These are phyloP conservation scores for Dynastes grantii DNA, from an alignment of 2,888 invertebrate species.

Conservation along the genomic window DNA sequence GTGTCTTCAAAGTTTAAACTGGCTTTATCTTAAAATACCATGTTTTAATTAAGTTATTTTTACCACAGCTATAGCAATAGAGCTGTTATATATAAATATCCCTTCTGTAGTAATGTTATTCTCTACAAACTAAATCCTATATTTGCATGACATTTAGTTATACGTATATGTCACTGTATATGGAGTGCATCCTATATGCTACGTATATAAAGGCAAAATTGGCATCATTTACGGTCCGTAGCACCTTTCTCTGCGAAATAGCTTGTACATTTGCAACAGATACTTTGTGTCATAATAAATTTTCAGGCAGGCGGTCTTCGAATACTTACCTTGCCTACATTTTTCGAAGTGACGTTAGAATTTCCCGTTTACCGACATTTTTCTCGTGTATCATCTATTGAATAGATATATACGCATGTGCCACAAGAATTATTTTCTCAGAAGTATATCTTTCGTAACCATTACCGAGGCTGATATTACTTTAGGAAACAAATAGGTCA, in stretches of 20 bases:
- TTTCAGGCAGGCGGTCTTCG: slow-evolving; percentile 15
- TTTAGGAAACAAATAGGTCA: too few species aligned
- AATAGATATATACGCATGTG: background rate
- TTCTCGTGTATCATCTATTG: background rate
- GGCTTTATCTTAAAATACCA: too few species aligned
- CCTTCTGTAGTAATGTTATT: too few species aligned
- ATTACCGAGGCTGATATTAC: too few species aligned
- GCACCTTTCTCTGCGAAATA: slow-evolving; percentile 15
- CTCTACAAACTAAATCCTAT: too few species aligned
- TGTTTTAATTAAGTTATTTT: too few species aligned
- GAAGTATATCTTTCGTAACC: background rate
- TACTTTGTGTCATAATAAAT: slow-evolving; percentile 13
- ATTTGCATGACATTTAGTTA: background rate
- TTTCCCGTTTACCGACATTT: slow-evolving; percentile 3
- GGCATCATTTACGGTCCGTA: background rate
- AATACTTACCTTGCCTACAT: background rate
- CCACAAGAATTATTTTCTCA: background rate
- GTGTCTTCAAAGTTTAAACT: too few species aligned
- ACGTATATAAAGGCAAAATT: slow-evolving; percentile 1
- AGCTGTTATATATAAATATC: too few species aligned
- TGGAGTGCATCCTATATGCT: background rate
- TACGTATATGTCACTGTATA: background rate
- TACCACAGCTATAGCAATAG: too few species aligned
- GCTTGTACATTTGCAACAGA: slow-evolving; percentile 10
- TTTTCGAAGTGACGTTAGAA: background rate